Percentiles rank a stretch among this genome's conserved stretches.
Conservation (phyloP, 2,797 vertebrate species). For the Acrocephalus scirpaceus region DNA sequence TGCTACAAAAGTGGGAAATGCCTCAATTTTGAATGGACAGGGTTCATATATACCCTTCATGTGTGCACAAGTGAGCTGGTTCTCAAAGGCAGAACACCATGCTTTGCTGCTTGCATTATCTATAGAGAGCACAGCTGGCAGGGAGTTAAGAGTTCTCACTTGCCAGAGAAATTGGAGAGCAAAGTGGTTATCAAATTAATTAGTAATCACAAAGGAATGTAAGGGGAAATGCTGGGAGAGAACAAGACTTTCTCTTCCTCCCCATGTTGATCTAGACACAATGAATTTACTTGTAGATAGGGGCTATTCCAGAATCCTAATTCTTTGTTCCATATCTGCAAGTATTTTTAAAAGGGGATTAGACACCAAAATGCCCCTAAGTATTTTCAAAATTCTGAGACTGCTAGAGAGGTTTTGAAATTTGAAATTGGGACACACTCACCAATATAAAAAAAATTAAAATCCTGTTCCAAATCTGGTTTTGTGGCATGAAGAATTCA, state of each 20-base stretch:
- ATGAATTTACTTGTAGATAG: neutral
- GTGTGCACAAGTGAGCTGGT: neutral
- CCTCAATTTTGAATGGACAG: neutral
- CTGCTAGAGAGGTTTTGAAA: neutral
- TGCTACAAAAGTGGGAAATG: neutral
- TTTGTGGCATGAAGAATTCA: neutral
- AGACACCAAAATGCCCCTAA: neutral
- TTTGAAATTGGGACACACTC: neutral
- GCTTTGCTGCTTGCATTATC: neutral
- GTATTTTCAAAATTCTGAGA: neutral
- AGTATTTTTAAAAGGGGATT: neutral
- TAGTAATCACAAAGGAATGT: neutral
- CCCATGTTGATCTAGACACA: rapidly evolving
- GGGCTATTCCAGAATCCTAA: neutral
- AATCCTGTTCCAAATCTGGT: neutral
- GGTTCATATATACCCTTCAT: rapidly evolving
- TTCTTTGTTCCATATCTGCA: neutral
- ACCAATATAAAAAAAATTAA: neutral
- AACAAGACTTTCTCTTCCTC: neutral
- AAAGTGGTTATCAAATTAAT: neutral
- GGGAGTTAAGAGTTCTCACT: neutral
- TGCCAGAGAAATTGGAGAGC: neutral
- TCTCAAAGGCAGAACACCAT: neutral
- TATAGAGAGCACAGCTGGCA: neutral
- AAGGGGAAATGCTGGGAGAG: neutral